phyloP scores from a whole-genome alignment of 2,888 invertebrate genomes.

The Cephus sareptanus region DNA sequence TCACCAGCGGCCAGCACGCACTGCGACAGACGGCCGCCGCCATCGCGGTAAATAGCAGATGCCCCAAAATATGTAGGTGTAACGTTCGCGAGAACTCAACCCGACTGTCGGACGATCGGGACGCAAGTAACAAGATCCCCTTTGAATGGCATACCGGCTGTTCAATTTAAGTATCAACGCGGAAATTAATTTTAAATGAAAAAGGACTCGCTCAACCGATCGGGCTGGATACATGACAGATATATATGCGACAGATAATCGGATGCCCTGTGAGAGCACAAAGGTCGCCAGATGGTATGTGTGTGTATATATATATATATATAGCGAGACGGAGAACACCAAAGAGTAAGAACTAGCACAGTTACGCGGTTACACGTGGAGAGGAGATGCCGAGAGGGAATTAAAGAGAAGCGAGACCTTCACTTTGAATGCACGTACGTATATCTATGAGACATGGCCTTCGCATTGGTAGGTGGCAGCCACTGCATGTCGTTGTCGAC shows the following conservation, averaged over 20 bases:
- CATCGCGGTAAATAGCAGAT: background rate
- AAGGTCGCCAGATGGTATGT: background rate
- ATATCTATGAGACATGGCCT: constrained; percentile 25
- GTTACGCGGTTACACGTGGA: constrained; percentile 15
- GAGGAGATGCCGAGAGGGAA: constrained; percentile 30
- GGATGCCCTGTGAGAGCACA: background rate
- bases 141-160: background rate
- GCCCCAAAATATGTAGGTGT: background rate
- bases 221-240: background rate
- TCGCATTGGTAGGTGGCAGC: constrained; percentile 20
- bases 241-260: background rate
- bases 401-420: constrained; percentile 37
- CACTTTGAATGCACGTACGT: constrained; percentile 22
- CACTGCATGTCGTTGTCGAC: background rate
- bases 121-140: background rate
- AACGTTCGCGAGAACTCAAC: background rate
- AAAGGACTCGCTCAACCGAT: background rate
- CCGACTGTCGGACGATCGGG: background rate
- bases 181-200: background rate
- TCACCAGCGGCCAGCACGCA: background rate
- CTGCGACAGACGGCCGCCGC: background rate
- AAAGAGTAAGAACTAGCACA: background rate
- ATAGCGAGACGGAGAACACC: background rate
- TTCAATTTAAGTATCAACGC: background rate
- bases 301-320: too few relatives aligned